phyloP scores from a whole-genome alignment of 2,797 vertebrate species.

The Fistularia tabacaria region DNA sequence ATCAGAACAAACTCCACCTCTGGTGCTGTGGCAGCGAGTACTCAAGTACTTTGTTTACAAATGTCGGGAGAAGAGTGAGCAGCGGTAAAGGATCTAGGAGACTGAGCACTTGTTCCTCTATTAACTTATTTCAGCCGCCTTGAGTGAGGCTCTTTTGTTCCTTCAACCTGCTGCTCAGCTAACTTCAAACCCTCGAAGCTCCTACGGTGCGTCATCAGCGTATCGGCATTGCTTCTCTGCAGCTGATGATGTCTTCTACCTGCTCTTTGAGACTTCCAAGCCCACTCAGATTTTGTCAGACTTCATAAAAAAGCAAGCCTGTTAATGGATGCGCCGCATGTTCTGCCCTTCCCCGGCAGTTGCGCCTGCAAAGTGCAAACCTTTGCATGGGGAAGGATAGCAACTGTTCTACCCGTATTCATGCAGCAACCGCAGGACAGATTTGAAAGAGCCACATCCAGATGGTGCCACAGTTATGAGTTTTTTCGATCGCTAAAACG shows the following conservation, averaged over 20 bases:
- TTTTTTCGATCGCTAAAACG: constrained; percentile 53
- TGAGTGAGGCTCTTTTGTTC: constrained; percentile 71
- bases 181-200: constrained; percentile 69
- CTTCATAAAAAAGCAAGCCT: constrained; percentile 63
- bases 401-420: constrained; percentile 32
- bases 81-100: constrained; percentile 39
- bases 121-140: constrained; percentile 74
- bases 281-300: constrained; percentile 52
- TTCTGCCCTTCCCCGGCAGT: constrained; percentile 60
- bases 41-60: constrained; percentile 26
- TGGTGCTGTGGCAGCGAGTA: constrained; percentile 5
- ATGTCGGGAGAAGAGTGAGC: constrained; percentile 49
- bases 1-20: neutral
- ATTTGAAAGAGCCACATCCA: constrained; percentile 57
- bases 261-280: constrained; percentile 57
- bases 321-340: constrained; percentile 61
- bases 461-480: constrained; percentile 45
- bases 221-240: constrained; percentile 53
- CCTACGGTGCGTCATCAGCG: constrained; percentile 53
- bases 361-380: constrained; percentile 57
- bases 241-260: constrained; percentile 65
- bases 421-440: constrained; percentile 7
- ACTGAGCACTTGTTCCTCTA: constrained; percentile 45
- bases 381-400: constrained; percentile 40
- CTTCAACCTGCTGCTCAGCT: constrained; percentile 77